Evolutionary conservation across 2,797 vertebrate species (phyloP), one percentile per base, ranked within the genome.

Genomic region (Iguana delicatissima): DNA sequence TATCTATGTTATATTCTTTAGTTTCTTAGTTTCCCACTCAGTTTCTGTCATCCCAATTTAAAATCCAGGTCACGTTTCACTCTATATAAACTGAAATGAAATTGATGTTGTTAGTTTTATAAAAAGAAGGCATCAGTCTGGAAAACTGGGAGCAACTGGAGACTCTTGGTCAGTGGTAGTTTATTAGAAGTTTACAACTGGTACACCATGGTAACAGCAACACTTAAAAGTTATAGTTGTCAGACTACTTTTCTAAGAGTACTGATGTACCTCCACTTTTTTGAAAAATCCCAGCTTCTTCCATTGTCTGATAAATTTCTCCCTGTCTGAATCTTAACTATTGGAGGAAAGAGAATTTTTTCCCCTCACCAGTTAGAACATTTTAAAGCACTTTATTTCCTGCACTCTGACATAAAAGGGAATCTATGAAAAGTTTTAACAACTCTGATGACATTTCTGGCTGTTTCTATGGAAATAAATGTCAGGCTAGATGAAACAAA

Each of bases 391-490:
- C 91, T 95, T 95, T 94, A 88, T 95, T 91, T 91, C 91, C 86
- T 89, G 38, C 86, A 84, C 92, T 94, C 90, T 95, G 93, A 90
- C 93, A 91, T 59, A 92, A 67, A 93, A 86, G 13, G 83, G 90
- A 94, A 94, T 89, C 52, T 77, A 64, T 86, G 91, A 76, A 95
- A 90, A 93, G 91, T 94, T 94, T 93, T 94, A 96, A 94, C 85
- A 93, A 94, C 64, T 72, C 89, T 82, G 50, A 89, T 94, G 93
- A 89, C 92, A 57, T 87, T 85, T 76, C 89, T 74, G 64, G 76
- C 74, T 93, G 74, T 96, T 96, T 96, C 95, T 96, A 93, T 95
- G 94, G 94, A 94, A 96, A 96, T 96, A 59, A 89, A 92, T 80
- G 90, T 93, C 90, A 92, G 84, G 80, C 46, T 1, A 0, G n/a